Percentiles rank a stretch among this genome's conserved stretches.
Evolutionary conservation across 2,888 invertebrate species (phyloP).

Genomic region (Dryobota labecula): DNA sequence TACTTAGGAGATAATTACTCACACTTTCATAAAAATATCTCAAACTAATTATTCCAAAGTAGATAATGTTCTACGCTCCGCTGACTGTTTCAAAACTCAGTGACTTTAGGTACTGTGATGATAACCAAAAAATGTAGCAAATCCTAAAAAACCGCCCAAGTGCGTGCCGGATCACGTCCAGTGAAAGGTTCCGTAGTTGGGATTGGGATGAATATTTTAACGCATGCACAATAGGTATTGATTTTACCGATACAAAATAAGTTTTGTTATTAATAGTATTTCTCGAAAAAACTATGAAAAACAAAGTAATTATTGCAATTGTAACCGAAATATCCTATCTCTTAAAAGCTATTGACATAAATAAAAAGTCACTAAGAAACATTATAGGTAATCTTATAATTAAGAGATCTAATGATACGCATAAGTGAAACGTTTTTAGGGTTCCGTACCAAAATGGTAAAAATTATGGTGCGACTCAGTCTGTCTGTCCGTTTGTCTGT

Average conservation of each 20-base stretch:
- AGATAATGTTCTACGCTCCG: slow-evolving; percentile 55
- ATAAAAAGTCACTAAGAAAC: not conserved
- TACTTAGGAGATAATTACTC: slow-evolving; percentile 45
- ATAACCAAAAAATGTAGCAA: slow-evolving; percentile 57
- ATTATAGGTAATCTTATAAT: not conserved
- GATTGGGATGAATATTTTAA: not conserved
- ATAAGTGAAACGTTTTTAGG: no score
- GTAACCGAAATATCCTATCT: not conserved
- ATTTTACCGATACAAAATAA: not conserved
- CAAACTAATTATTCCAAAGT: slow-evolving; percentile 56
- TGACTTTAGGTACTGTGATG: slow-evolving; percentile 53
- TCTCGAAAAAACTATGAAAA: no score
- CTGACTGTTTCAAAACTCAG: slow-evolving; percentile 50
- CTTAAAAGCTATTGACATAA: not conserved
- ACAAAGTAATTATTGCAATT: no score
- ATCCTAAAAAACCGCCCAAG: not conserved
- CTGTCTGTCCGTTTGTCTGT: no score
- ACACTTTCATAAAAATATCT: slow-evolving; percentile 51
- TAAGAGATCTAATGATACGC: no score
- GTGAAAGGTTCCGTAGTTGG: not conserved
- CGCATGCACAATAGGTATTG: not conserved
- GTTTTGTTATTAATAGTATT: not conserved
- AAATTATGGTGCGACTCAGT: no score
- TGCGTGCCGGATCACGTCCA: not conserved
- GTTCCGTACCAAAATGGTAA: no score